A percentile compares a stretch with the other conserved stretches of the same genome.
Conservation (phyloP, 2,888 invertebrate species). For the Epistrophe grossulariae region DNA sequence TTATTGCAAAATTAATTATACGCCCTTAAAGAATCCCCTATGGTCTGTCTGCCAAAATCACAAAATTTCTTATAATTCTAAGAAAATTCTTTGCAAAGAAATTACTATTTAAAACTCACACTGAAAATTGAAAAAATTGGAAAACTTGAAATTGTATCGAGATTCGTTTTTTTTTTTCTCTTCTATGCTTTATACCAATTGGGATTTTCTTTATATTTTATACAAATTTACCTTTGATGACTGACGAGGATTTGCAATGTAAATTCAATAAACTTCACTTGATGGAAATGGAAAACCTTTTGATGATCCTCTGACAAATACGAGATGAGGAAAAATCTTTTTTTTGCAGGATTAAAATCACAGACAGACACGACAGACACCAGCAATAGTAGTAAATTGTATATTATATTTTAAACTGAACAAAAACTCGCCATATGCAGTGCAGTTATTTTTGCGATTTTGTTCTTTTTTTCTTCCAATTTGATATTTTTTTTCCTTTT, state of each 20-base stretch:
- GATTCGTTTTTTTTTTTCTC: constrained; percentile 22
- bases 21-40: constrained; percentile 38
- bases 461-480: constrained; percentile 61
- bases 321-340: constrained; percentile 20
- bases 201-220: constrained; percentile 44
- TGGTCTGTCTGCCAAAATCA: not conserved
- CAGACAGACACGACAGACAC: constrained; percentile 62
- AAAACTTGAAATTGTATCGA: constrained; percentile 42
- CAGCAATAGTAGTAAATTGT: constrained; percentile 48
- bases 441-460: constrained; percentile 75
- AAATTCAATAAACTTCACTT: constrained; percentile 40
- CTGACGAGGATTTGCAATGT: constrained; percentile 20
- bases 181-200: constrained; percentile 22
- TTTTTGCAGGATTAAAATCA: constrained; percentile 57
- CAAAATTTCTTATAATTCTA: not conserved
- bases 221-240: constrained; percentile 30
- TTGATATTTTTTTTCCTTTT: constrained; percentile 41
- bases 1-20: constrained; percentile 24
- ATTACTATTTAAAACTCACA: constrained; percentile 2
- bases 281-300: constrained; percentile 40
- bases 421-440: constrained; percentile 75
- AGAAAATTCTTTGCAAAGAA: not conserved
- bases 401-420: constrained; percentile 68
- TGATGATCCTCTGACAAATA: constrained; percentile 18
- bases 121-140: constrained; percentile 9